Base-by-base conservation (phyloP, 2,888 invertebrate genomes). In the Amphipyra berbera region DNA sequence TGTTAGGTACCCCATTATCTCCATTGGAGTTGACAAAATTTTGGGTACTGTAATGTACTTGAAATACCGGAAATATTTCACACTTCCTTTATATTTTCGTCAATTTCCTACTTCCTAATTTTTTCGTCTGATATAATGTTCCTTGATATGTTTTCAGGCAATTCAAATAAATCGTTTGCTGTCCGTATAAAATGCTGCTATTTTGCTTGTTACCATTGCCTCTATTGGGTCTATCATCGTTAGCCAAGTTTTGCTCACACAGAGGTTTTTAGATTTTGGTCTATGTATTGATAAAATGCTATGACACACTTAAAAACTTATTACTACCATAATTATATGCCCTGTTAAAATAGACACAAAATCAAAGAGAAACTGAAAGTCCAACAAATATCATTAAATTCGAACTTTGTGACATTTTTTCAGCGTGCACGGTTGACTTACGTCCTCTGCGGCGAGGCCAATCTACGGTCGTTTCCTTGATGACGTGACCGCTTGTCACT, bases 371-470 rank as follows among this genome's bases (percentile, higher is more conserved):
- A 56, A 69, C 62, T 14, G 70, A 71, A 75, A 63, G 57, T 70
- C 27, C 40, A 41, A 44, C 33, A 48, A 46, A 44, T 48, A 46
- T 44, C 44, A 49, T 63, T 61, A 64, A 65, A 61, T 61, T 58
- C 27, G 42, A 53, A 61, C 61, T 48, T 68, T 60, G 61, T 62
- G 53, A 52, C 56, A 73, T 68, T 84, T 88, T 85, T 85, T 84
- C 79, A 76, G 73, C 60, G 66, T 73, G 57, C 84, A 89, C 89
- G 89, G 79, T 87, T 81, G 84, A 86, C 74, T 84, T 72, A 79
- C 79, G 88, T 85, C 89, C 90, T 88, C 82, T 69, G 68, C 52
- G 75, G 55, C 85, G 81, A 87, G 86, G 87, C 78, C 87, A 79
- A 78, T 78, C 79, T 75, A 73, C 77, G 62, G 71, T 14, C 71